phyloP scores from a whole-genome alignment of 2,888 invertebrate species.

The Campopleginae sp. region DNA sequence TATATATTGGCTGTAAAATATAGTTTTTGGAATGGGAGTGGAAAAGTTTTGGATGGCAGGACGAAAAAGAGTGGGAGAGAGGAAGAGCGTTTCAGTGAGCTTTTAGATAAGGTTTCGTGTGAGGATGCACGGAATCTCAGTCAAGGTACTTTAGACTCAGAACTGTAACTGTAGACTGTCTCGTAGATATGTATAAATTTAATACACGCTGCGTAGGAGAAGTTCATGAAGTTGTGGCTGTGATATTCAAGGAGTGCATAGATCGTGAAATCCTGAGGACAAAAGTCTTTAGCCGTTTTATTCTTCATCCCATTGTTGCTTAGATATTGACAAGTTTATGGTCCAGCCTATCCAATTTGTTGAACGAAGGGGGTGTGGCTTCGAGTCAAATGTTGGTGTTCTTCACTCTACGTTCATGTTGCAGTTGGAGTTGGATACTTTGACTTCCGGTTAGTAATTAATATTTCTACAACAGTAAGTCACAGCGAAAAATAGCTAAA shows the following conservation, averaged over 20 bases:
- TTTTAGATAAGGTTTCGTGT: conserved; percentile 27
- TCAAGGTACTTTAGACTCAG: conserved; percentile 10
- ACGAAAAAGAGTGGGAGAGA: conserved; percentile 6
- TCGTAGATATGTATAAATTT: not conserved
- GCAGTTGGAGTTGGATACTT: not conserved
- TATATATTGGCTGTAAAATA: not conserved
- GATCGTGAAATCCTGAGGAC: not conserved
- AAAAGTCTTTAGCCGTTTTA: not conserved
- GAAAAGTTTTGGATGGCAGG: conserved; percentile 31
- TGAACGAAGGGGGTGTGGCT: not conserved
- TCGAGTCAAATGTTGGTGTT: not conserved
- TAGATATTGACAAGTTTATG: not conserved
- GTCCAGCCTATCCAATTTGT: not conserved
- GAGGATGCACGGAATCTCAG: conserved; percentile 18
- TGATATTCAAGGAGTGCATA: not conserved
- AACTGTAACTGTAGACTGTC: conserved; percentile 37
- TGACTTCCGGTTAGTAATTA: not conserved
- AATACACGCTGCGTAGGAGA: not conserved
- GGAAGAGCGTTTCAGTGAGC: not conserved
- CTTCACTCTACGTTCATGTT: not conserved
- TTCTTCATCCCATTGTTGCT: not conserved
- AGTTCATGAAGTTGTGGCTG: not conserved
- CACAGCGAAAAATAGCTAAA: not conserved
- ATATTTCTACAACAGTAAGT: not conserved
- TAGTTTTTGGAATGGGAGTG: conserved; percentile 29